Evolutionary conservation across 2,888 invertebrate genomes (phyloP), one percentile per base, ranked within the genome.

Genomic region (Drepanosiphum platanoidis): DNA sequence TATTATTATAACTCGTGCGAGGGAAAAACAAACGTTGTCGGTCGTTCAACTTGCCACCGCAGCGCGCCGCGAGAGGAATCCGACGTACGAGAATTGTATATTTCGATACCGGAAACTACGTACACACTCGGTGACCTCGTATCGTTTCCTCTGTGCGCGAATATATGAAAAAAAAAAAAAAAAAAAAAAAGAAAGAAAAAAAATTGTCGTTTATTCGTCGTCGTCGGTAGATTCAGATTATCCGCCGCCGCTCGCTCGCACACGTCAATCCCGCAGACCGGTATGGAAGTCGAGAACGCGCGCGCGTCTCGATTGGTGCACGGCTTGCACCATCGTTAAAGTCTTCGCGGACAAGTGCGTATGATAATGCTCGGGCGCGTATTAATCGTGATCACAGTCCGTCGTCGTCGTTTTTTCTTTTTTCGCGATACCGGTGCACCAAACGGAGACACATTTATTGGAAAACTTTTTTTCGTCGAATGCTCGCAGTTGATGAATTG

Each of bases 91-190:
- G 79, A 79, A 79, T 79, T 79, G 66, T 52, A 52, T 79, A 52
- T 79, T 79, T 79, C 15, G 66, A 66, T 79, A 79, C 75, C 75
- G 75, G 75, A 77, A 77, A 77, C 39, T 15, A 22, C 30, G 27
- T 70, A 36, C 22, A 36, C 4, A 8, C 22, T n/a, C 30, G 39
- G 18, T 36, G 77, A 78, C 77, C 77, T 78, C 64, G 77, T n/a
- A 18, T n/a, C 39, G 42, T 71, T 71, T 71, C 71, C 71, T 71
- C 39, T 22, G 32, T 3, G 32, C 32, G 32, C 13, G 32, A 66
- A 66, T 32, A n/a, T n/a, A n/a, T n/a, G n/a, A n/a, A n/a, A n/a
- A n/a, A n/a, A n/a, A n/a, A n/a, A n/a, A n/a, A n/a, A n/a, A n/a
- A n/a, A n/a, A n/a, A n/a, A n/a, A n/a, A n/a, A n/a, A n/a, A n/a